Percentiles rank a stretch among this genome's conserved stretches.
Evolutionary conservation across 2,888 invertebrate genomes (phyloP).

Genomic region (Busseola fusca): DNA sequence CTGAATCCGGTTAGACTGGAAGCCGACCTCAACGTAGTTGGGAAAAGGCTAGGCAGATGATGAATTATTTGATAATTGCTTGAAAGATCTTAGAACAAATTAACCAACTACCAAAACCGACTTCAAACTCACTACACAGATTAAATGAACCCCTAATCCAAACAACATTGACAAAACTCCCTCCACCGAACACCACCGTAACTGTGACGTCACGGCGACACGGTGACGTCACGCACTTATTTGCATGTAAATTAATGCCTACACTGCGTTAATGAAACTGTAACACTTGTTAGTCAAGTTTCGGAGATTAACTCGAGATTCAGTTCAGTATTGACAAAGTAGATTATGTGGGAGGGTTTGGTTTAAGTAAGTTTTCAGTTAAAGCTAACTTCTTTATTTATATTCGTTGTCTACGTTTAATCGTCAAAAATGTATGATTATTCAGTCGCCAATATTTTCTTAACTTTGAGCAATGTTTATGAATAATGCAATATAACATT

Average conservation of each 20-base stretch:
- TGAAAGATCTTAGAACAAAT: not conserved
- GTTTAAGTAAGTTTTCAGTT: not conserved
- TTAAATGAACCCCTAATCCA: slow-evolving; percentile 23
- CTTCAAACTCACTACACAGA: not conserved
- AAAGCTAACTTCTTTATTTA: not conserved
- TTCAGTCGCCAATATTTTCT: too few relatives aligned
- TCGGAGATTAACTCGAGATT: slow-evolving; percentile 36
- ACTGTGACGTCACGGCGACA: slow-evolving; percentile 28
- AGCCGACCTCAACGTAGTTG: too few relatives aligned
- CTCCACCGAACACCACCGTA: not conserved
- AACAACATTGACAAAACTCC: slow-evolving; percentile 17
- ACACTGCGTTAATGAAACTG: slow-evolving; percentile 45
- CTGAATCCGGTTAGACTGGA: too few relatives aligned
- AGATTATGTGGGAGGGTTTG: not conserved
- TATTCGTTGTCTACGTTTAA: not conserved
- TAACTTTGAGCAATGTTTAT: too few relatives aligned
- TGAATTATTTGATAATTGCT: not conserved
- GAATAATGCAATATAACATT: too few relatives aligned
- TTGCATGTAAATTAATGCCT: slow-evolving; percentile 55
- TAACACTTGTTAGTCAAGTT: slow-evolving; percentile 37
- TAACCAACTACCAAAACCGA: not conserved
- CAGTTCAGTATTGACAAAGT: slow-evolving; percentile 29
- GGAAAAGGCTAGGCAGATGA: too few relatives aligned
- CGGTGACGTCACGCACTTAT: slow-evolving; percentile 49
- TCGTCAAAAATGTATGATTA: not conserved